Evolutionary conservation across 2,797 vertebrate genomes (phyloP).

Genomic region (Lepilemur ruficaudatus): DNA sequence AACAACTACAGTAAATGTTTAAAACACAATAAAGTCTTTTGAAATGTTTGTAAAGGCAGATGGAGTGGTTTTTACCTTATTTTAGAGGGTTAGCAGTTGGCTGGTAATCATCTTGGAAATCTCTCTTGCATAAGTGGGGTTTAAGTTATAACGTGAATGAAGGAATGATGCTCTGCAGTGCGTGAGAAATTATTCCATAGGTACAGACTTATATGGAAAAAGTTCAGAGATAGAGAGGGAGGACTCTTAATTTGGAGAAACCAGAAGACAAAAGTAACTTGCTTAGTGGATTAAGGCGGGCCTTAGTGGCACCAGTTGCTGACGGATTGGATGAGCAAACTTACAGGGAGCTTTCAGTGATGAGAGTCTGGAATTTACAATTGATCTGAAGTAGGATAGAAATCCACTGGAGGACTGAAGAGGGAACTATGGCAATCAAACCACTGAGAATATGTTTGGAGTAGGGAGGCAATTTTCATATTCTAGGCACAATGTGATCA

Average conservation of each 20-base stretch:
- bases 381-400: neutral
- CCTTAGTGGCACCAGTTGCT: neutral
- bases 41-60: neutral
- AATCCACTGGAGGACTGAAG: neutral
- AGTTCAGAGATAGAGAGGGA: neutral
- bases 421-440: neutral
- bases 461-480: neutral
- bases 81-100: slow-evolving; percentile 19
- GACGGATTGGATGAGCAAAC: neutral
- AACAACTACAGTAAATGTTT: slow-evolving; percentile 22
- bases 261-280: neutral
- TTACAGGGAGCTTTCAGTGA: neutral
- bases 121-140: neutral
- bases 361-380: neutral
- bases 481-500: neutral
- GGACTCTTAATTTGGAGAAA: neutral
- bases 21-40: neutral
- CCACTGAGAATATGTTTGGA: neutral
- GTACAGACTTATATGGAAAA: neutral
- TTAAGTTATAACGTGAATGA: slow-evolving; percentile 35
- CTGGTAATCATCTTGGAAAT: slow-evolving; percentile 31
- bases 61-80: slow-evolving; percentile 32
- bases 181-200: neutral
- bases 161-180: neutral
- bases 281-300: neutral